Conservation (phyloP, 2,797 vertebrate genomes). For the Lithobates pipiens region DNA sequence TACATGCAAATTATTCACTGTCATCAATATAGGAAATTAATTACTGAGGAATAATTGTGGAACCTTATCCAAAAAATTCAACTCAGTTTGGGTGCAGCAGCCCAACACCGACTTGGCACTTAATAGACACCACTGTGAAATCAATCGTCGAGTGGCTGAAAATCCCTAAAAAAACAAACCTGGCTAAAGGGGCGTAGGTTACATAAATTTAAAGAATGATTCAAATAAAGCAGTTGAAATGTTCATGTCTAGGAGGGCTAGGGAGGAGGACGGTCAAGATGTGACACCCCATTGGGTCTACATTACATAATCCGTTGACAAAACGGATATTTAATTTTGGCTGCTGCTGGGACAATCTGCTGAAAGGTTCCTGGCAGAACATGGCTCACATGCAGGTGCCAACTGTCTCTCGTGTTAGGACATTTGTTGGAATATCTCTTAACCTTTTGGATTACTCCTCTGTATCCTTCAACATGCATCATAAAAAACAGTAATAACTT, state of each 20-base stretch:
- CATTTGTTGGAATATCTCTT: constrained; percentile 26
- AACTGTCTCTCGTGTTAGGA: constrained; percentile 35
- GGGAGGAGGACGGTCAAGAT: constrained; percentile 20
- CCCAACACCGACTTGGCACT: background rate
- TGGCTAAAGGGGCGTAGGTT: constrained; percentile 15
- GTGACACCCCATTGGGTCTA: constrained; percentile 23
- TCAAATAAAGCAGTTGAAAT: constrained; percentile 5
- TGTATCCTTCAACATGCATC: constrained; percentile 12
- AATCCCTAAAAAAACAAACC: constrained; percentile 8
- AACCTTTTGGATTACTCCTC: constrained; percentile 27
- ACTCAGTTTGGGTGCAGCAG: background rate
- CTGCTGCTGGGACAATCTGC: constrained; percentile 3
- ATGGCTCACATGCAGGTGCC: background rate
- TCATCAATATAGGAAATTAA: no score
- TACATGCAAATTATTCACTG: no score
- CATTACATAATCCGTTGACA: constrained; percentile 21
- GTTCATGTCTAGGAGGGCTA: background rate
- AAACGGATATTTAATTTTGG: constrained; percentile 27
- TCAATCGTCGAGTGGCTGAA: background rate
- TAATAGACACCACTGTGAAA: background rate
- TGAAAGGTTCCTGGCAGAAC: constrained; percentile 49
- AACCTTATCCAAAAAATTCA: no score
- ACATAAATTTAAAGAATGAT: background rate
- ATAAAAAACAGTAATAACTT: constrained; percentile 22
- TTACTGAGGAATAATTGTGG: no score